Conservation (phyloP, 1,140 invertebrate species). For the Anagrus nilaparvatae region DNA sequence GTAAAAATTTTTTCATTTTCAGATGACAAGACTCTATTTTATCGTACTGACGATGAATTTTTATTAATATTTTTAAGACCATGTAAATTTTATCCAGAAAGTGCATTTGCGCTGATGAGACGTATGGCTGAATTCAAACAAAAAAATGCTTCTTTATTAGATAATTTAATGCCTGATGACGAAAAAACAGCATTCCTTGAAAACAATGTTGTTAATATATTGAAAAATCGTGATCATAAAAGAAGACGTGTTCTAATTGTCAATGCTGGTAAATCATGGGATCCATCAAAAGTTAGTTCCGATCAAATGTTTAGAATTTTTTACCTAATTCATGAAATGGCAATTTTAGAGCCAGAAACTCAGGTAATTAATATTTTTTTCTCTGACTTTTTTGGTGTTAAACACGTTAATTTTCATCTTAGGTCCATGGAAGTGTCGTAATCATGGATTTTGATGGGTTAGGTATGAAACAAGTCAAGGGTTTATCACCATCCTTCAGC, state of each 20-base stretch:
- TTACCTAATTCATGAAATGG: slow-evolving; percentile 65
- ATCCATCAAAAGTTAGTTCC: slow-evolving; percentile 56
- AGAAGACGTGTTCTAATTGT: slow-evolving; percentile 51
- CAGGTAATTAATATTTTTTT: slow-evolving; percentile 38
- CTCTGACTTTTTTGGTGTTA: not conserved
- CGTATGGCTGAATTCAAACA: slow-evolving; percentile 61
- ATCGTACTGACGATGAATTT: slow-evolving; percentile 60
- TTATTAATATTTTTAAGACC: slow-evolving; percentile 64
- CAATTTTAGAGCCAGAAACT: slow-evolving; percentile 60
- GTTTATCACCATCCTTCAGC: slow-evolving; percentile 60
- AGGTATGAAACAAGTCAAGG: slow-evolving; percentile 60
- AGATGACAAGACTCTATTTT: slow-evolving; percentile 51
- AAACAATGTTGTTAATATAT: slow-evolving; percentile 62
- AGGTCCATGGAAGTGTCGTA: slow-evolving; percentile 59
- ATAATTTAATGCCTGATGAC: slow-evolving; percentile 52
- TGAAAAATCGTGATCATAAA: slow-evolving; percentile 58
- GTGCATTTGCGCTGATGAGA: slow-evolving; percentile 64
- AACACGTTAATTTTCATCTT: slow-evolving; percentile 5
- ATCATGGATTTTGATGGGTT: slow-evolving; percentile 73
- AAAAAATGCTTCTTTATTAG: slow-evolving; percentile 52
- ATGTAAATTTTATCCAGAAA: slow-evolving; percentile 70
- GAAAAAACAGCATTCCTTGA: slow-evolving; percentile 55
- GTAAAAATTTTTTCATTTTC: slow-evolving; percentile 20
- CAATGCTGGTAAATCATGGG: slow-evolving; percentile 55
- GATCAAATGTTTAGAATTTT: slow-evolving; percentile 68